Evolutionary conservation across 2,113 vertebrate genomes (phyloP).

Genomic region (Hucho hucho): DNA sequence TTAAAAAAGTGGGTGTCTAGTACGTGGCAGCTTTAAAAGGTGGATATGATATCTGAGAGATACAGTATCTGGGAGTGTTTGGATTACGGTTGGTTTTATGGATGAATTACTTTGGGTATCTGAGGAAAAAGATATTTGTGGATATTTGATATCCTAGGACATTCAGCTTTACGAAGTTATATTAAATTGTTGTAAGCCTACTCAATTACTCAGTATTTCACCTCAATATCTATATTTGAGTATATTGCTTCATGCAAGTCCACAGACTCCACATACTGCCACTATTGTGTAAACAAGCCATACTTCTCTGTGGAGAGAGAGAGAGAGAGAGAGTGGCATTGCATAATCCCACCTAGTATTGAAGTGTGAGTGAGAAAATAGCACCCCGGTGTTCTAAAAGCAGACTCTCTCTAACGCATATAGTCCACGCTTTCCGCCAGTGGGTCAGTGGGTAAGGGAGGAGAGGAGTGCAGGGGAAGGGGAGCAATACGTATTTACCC

Average conservation of each 20-base stretch:
- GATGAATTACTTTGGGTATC: neutral
- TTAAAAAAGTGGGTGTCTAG: no score
- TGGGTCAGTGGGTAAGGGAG: slow-evolving; percentile 77
- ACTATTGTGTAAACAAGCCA: slow-evolving; percentile 52
- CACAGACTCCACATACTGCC: slow-evolving; percentile 9
- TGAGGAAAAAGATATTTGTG: neutral
- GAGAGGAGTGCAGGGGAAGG: slow-evolving; percentile 29
- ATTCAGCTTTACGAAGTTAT: no score
- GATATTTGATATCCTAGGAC: neutral
- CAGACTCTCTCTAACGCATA: slow-evolving; percentile 61
- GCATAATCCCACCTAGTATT: slow-evolving; percentile 53
- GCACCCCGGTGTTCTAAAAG: slow-evolving; percentile 70
- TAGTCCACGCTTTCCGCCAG: slow-evolving; percentile 74
- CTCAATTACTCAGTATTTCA: neutral
- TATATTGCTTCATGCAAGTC: slow-evolving; percentile 39
- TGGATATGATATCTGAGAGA: no score
- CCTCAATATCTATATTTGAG: slow-evolving; percentile 30
- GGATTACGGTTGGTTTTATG: no score
- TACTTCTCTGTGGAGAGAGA: slow-evolving; percentile 12
- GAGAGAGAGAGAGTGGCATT: slow-evolving; percentile 34
- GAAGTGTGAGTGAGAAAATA: slow-evolving; percentile 64
- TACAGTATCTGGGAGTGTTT: no score
- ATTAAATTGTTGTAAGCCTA: neutral
- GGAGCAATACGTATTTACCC: slow-evolving; percentile 54
- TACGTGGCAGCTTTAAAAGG: no score